These are phyloP conservation scores for Brachyptera putata DNA, from an alignment of 2,888 invertebrate genomes.

Conservation along the genomic window DNA sequence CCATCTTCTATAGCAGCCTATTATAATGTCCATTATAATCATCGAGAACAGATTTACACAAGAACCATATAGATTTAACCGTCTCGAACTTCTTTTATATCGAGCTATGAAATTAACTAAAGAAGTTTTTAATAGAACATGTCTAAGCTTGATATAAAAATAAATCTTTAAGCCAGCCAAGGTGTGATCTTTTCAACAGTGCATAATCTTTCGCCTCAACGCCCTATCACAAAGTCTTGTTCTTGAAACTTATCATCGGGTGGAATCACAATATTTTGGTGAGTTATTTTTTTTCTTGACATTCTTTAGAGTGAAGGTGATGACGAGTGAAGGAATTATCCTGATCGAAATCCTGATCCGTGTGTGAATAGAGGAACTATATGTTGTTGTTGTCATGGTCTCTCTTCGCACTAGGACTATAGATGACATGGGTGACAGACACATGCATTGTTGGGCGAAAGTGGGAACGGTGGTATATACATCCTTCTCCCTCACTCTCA, in stretches of 20 bases:
- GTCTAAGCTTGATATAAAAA: background rate
- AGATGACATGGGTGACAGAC: background rate
- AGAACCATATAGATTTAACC: background rate
- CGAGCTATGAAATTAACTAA: background rate
- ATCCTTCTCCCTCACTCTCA: no score
- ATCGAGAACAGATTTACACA: background rate
- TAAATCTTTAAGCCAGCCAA: background rate
- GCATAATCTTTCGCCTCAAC: conserved; percentile 9
- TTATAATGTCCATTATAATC: background rate
- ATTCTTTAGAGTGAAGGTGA: conserved; percentile 5
- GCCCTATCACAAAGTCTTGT: conserved; percentile 8
- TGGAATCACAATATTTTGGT: conserved; percentile 22
- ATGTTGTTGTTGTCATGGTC: background rate
- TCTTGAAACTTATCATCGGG: conserved; percentile 22
- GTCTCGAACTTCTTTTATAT: background rate
- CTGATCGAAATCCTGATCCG: background rate
- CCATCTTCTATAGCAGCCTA: no score
- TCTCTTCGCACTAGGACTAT: no score
- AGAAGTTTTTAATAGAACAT: background rate
- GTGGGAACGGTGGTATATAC: no score
- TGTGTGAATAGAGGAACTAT: background rate
- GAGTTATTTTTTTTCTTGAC: background rate
- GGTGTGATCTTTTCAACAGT: conserved; percentile 9
- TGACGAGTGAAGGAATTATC: conserved; percentile 12
- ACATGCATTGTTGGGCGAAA: conserved; percentile 4